These are phyloP conservation scores for Fregata magnificens DNA, from an alignment of 2,113 vertebrate species.

Conservation along the genomic window DNA sequence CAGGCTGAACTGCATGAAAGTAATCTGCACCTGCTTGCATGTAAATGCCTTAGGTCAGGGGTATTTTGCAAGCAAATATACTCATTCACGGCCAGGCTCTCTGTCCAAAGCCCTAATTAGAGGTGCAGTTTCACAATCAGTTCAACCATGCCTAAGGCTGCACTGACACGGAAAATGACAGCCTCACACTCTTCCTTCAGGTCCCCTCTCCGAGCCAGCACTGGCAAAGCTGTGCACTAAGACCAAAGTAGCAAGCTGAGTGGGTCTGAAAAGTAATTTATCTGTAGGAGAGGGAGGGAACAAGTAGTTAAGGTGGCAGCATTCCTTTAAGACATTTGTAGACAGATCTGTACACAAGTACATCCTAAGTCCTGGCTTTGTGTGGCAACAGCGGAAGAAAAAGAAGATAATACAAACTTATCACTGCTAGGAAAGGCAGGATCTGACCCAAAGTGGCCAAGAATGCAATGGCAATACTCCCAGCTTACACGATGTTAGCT, in stretches of 20 bases:
- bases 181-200: neutral
- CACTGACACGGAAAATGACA: neutral
- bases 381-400: neutral
- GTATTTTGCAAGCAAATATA: neutral
- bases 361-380: neutral
- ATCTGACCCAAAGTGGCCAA: neutral
- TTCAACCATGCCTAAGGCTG: neutral
- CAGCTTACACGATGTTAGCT: neutral
- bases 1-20: neutral
- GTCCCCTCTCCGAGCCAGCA: neutral
- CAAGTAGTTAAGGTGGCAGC: neutral
- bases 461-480: neutral
- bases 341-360: neutral
- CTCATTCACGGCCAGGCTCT: neutral
- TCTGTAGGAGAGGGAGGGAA: neutral
- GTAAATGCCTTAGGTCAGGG: neutral
- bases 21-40: neutral
- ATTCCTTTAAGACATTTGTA: neutral
- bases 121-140: neutral
- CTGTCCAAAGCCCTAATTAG: neutral
- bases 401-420: neutral
- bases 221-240: neutral
- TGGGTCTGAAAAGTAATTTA: neutral
- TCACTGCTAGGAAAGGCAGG: neutral
- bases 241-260: neutral